Conservation (phyloP, 2,888 invertebrate species). For the Trichogramma dendrolimi region DNA sequence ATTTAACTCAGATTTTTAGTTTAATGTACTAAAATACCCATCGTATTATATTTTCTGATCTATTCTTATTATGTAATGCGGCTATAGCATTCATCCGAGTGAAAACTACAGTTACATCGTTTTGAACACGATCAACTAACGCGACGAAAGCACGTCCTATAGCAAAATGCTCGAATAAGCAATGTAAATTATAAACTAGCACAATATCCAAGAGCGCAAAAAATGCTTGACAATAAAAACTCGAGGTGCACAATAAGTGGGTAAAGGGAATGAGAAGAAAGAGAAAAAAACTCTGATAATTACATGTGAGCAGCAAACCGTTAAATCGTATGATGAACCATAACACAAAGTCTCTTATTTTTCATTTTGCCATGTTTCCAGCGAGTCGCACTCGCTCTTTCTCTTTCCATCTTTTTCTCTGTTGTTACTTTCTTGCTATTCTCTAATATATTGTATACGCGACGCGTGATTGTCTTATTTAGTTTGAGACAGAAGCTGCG, state of each 20-base stretch:
- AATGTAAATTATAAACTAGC: not conserved
- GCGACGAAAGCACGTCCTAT: not conserved
- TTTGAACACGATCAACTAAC: not conserved
- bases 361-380: slow-evolving; percentile 32
- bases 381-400: slow-evolving; percentile 19
- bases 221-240: not conserved
- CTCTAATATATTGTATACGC: too few species aligned
- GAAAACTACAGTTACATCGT: not conserved
- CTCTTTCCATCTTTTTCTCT: slow-evolving; percentile 2
- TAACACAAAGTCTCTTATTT: slow-evolving; percentile 20
- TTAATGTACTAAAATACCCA: not conserved
- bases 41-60: not conserved
- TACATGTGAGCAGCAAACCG: slow-evolving; percentile 42
- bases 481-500: slow-evolving; percentile 10
- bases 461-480: too few species aligned
- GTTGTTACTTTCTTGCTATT: not conserved
- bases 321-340: slow-evolving; percentile 30
- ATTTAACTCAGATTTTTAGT: not conserved
- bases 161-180: not conserved
- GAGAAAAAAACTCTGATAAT: slow-evolving; percentile 41
- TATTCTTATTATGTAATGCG: not conserved
- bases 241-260: not conserved
- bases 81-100: not conserved
- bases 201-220: too few species aligned
- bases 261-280: slow-evolving; percentile 11